phyloP scores from a whole-genome alignment of 1,140 invertebrate genomes.

The Drosophila bocki region DNA sequence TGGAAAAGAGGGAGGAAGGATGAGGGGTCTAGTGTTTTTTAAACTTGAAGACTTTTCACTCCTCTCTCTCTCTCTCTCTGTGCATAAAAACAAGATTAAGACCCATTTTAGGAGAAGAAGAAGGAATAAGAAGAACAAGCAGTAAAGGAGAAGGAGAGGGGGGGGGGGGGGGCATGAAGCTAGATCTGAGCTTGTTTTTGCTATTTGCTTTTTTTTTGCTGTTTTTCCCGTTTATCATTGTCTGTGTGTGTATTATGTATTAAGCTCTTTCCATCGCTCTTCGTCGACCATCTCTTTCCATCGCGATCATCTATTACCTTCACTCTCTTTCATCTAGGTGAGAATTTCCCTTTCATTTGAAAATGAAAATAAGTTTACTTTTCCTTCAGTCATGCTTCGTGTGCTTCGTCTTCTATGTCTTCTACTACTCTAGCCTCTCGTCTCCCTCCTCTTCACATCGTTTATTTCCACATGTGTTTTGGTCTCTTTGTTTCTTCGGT shows the following conservation, averaged over 20 bases:
- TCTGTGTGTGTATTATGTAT: slow-evolving; percentile 38
- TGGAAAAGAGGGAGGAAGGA: not conserved
- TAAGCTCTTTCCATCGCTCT: slow-evolving; percentile 28
- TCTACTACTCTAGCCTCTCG: slow-evolving; percentile 7
- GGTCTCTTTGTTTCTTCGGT: slow-evolving; percentile 29
- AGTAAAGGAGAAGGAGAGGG: not conserved
- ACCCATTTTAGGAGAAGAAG: slow-evolving; percentile 7
- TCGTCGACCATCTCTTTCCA: slow-evolving; percentile 5
- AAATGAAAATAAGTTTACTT: slow-evolving; percentile 84
- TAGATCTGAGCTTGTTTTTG: slow-evolving; percentile 20
- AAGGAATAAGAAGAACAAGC: not conserved
- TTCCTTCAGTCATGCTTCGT: slow-evolving; percentile 60
- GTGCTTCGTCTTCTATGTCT: slow-evolving; percentile 30
- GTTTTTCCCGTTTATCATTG: slow-evolving; percentile 16
- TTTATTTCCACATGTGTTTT: slow-evolving; percentile 38
- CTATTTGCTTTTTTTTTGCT: slow-evolving; percentile 10
- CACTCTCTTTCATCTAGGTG: slow-evolving; percentile 69
- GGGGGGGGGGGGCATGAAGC: not conserved
- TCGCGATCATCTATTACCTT: slow-evolving; percentile 11
- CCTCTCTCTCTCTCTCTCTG: not conserved
- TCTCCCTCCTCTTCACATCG: not conserved
- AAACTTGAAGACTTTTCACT: slow-evolving; percentile 57
- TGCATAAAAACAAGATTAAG: slow-evolving; percentile 45
- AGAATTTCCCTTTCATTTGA: slow-evolving; percentile 85
- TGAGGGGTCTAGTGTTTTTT: slow-evolving; percentile 2